A percentile compares a stretch with the other conserved stretches of the same genome.
Evolutionary conservation across 2,113 vertebrate species (phyloP).

Genomic region (Bubo blakistoni): DNA sequence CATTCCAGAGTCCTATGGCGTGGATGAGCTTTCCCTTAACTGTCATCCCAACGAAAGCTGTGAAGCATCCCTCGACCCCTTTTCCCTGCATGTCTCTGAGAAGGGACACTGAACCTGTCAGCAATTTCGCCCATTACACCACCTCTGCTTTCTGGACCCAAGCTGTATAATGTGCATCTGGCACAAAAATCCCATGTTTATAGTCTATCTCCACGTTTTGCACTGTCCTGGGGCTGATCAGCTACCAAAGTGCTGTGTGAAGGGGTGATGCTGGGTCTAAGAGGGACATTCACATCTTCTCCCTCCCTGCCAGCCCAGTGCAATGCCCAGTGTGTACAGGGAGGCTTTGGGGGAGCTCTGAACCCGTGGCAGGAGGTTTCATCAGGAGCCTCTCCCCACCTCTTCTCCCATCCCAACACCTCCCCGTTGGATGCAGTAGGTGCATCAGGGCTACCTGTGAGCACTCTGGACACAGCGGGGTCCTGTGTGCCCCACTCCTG

Average conservation of each 20-base stretch:
- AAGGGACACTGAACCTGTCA: neutral
- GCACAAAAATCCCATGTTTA: neutral
- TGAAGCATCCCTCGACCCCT: neutral
- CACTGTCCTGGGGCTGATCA: accelerated
- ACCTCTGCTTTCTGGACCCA: neutral
- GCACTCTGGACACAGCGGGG: too few species aligned
- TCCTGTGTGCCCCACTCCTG: neutral
- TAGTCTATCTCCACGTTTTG: neutral
- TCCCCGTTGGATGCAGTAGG: neutral
- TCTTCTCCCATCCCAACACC: neutral
- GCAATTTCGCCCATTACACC: neutral
- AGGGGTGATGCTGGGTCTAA: neutral
- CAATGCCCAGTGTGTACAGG: neutral
- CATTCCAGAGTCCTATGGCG: neutral
- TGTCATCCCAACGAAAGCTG: neutral
- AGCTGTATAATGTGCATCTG: neutral
- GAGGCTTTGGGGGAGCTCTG: neutral
- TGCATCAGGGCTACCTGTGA: neutral
- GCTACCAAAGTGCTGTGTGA: neutral
- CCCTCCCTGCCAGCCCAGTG: neutral
- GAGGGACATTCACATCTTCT: neutral
- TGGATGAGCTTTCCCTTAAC: neutral
- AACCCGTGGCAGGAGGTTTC: neutral
- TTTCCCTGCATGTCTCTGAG: neutral
- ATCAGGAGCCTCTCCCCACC: neutral